phyloP scores from a whole-genome alignment of 1,140 invertebrate genomes.

The Papilio helenus region DNA sequence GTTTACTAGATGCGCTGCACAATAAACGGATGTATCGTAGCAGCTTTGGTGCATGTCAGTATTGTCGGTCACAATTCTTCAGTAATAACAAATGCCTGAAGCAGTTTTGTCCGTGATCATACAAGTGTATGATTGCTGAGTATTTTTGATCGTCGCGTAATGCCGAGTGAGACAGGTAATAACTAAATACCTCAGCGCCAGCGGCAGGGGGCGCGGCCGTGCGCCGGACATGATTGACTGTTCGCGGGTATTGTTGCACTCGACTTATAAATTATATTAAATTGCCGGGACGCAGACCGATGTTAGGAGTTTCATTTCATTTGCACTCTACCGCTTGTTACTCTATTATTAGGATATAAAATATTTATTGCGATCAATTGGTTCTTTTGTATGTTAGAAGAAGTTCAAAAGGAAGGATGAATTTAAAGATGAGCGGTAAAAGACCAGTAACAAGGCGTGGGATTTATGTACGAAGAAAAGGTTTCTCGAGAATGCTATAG shows the following conservation, averaged over 20 bases:
- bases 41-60: background rate
- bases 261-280: constrained; percentile 41
- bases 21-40: constrained; percentile 30
- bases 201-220: constrained; percentile 21
- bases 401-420: background rate
- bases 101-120: constrained; percentile 4
- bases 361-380: background rate
- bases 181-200: constrained; percentile 19
- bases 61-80: background rate
- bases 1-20: constrained; percentile 1
- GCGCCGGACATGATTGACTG: constrained; percentile 34
- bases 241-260: constrained; percentile 33
- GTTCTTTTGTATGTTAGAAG: background rate
- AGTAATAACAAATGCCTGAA: background rate
- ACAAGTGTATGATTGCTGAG: constrained; percentile 2
- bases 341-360: background rate
- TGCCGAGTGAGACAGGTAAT: constrained; percentile 23
- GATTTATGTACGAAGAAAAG: constrained; percentile 5
- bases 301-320: constrained; percentile 28
- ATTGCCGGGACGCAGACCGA: constrained; percentile 24
- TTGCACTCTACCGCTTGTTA: constrained; percentile 19
- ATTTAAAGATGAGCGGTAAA: background rate
- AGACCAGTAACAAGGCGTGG: background rate
- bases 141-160: constrained; percentile 32
- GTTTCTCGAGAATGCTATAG: constrained; percentile 4